Base-by-base conservation (phyloP, 1,140 invertebrate genomes). In the Phortica variegata region DNA sequence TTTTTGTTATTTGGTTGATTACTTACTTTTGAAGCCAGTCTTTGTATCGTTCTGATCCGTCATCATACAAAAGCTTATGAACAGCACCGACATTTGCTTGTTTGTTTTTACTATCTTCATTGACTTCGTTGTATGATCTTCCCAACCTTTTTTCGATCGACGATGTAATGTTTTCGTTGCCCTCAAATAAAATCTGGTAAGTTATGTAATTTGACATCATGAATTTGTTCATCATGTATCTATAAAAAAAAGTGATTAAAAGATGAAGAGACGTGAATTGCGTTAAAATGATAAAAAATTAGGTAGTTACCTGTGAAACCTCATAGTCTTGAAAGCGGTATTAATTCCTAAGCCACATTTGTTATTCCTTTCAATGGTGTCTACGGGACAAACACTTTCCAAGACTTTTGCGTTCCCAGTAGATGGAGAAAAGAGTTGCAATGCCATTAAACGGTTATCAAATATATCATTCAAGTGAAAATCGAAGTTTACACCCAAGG, bases 171-270 rank as follows among this genome's bases (percentile, higher is more conserved):
- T 12, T 23, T 8, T 29, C 8, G 8, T 12, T 8, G 0, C 21
- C 49, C 31, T 26, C 41, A 16, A 43, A 42, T 4, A 58, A 29
- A 43, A 59, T 56, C n/a, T 53, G 43, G 13, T 49, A 43, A n/a
- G 54, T 49, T 0, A 59, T 20, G 18, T 56, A 59, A 10, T 43
- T 32, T 10, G 57, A 56, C 17, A 43, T 49, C 50, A 56, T 56
- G 23, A 56, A 59, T 32, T 56, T 43, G 20, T 54, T 49, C 57
- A 56, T 59, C 57, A 59, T 59, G 40, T 56, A 49, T 42, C 57
- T 59, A 20, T 12, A 20, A 52, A 43, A 5, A 0, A 20, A 26
- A 38, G 10, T 26, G 5, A 26, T 26, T 26, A n/a, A n/a, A n/a
- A n/a, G n/a, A n/a, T n/a, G n/a, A n/a, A n/a, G n/a, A n/a, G n/a